Percentiles rank a stretch among this genome's conserved stretches.
Conservation (phyloP, 2,797 vertebrate species). For the Hoplostethus atlanticus region DNA sequence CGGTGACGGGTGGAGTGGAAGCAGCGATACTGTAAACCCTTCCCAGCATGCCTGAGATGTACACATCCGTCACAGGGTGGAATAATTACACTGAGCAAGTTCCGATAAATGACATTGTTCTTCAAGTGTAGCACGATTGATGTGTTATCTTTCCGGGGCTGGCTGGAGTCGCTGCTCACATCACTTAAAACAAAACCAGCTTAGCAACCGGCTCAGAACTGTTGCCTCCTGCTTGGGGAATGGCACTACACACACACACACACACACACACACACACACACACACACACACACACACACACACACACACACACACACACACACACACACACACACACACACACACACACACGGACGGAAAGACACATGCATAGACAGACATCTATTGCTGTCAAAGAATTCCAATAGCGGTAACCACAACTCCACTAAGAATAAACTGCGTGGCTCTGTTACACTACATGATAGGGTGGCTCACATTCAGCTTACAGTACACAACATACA, state of each 20-base stretch:
- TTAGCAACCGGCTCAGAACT: conserved; percentile 56
- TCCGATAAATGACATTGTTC: conserved; percentile 23
- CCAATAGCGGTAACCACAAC: conserved; percentile 55
- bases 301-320: too few species aligned
- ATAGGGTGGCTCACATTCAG: conserved; percentile 70
- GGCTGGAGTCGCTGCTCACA: conserved; percentile 66
- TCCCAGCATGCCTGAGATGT: conserved; percentile 18
- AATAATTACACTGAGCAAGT: conserved; percentile 41
- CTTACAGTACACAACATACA: conserved; percentile 66
- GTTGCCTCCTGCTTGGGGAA: conserved; percentile 62
- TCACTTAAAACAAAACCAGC: conserved; percentile 75
- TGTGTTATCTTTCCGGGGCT: conserved; percentile 41
- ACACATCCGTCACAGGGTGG: conserved; percentile 39
- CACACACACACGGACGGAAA: not conserved
- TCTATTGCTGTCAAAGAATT: conserved; percentile 63
- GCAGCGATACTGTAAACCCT: conserved; percentile 25
- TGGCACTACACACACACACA: conserved; percentile 11
- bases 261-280: too few species aligned
- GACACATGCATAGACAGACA: conserved; percentile 19
- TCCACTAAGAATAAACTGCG: conserved; percentile 71
- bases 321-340: too few species aligned
- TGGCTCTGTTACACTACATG: conserved; percentile 62
- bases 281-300: too few species aligned
- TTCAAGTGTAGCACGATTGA: conserved; percentile 33
- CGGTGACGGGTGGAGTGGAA: conserved; percentile 12